These are phyloP conservation scores for Paedocypris micromegethes DNA, from an alignment of 2,797 vertebrate species.

Conservation along the genomic window DNA sequence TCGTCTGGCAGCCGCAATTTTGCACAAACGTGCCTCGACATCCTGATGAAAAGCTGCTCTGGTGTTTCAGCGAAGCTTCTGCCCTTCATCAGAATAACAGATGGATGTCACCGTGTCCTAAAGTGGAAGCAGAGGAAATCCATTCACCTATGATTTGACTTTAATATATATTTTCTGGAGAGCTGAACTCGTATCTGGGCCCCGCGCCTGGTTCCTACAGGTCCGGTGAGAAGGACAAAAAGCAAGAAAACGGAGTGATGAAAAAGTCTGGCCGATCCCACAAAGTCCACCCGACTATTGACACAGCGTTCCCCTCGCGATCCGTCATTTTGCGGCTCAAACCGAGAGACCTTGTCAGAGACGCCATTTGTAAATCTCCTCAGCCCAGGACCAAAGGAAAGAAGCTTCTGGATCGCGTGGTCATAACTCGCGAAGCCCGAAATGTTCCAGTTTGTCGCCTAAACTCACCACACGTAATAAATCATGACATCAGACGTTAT, in stretches of 20 bases:
- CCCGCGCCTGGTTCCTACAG: conserved; percentile 14
- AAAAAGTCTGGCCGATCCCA: conserved; percentile 6
- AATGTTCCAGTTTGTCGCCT: neutral
- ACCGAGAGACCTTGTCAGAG: conserved; percentile 2
- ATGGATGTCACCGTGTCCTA: conserved; percentile 39
- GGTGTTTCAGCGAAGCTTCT: conserved; percentile 25
- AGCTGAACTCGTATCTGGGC: conserved; percentile 34
- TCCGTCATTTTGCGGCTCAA: conserved; percentile 12
- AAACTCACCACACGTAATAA: neutral
- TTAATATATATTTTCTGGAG: conserved; percentile 40
- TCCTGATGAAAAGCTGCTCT: conserved; percentile 18
- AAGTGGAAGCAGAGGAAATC: conserved; percentile 23
- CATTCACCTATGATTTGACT: conserved; percentile 39
- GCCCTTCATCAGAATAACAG: conserved; percentile 32
- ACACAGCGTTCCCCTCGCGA: conserved; percentile 3
- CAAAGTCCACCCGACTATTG: conserved; percentile 19
- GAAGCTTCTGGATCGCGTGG: too few species aligned
- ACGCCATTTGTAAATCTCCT: conserved; percentile 23
- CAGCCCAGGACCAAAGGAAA: too few species aligned
- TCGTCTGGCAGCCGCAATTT: conserved; percentile 13
- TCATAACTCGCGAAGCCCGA: too few species aligned
- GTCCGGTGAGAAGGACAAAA: conserved; percentile 9
- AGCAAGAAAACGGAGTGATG: neutral
- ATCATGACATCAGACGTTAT: neutral
- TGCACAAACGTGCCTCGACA: conserved; percentile 11